These are phyloP conservation scores for Lophotriccus pileatus DNA, from an alignment of 2,797 vertebrate species.

Conservation along the genomic window DNA sequence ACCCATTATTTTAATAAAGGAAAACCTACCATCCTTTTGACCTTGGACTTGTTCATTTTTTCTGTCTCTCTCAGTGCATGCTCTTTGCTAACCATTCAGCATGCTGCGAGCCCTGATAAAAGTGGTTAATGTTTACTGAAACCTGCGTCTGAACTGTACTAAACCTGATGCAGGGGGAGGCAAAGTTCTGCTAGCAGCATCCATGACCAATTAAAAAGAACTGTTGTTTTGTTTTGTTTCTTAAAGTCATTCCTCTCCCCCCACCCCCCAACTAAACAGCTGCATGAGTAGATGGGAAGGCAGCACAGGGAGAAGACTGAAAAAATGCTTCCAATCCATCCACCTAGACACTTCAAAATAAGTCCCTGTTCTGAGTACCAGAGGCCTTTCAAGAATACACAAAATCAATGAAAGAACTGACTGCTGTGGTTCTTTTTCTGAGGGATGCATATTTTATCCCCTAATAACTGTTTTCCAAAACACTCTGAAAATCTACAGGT, in stretches of 20 bases:
- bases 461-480: not conserved
- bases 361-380: not conserved
- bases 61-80: conserved; percentile 72
- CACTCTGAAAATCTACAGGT: not conserved
- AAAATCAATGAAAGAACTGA: not conserved
- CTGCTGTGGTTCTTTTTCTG: not conserved
- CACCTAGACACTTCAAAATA: not conserved
- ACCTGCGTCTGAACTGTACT: conserved; percentile 81
- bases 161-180: conserved; percentile 72
- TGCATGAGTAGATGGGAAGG: not conserved
- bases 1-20: conserved; percentile 27
- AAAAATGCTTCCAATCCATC: not conserved
- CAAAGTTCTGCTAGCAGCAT: conserved; percentile 79
- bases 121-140: conserved; percentile 87
- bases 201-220: conserved; percentile 57
- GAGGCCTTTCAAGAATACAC: not conserved
- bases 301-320: not conserved
- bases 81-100: conserved; percentile 80
- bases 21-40: conserved; percentile 75
- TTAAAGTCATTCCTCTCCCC: not conserved
- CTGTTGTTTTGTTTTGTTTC: not conserved
- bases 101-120: conserved; percentile 79
- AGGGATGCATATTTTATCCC: not conserved
- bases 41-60: conserved; percentile 82
- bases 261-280: not conserved